These are phyloP conservation scores for Drosophila auraria DNA, from an alignment of 1,140 invertebrate species.

Conservation along the genomic window DNA sequence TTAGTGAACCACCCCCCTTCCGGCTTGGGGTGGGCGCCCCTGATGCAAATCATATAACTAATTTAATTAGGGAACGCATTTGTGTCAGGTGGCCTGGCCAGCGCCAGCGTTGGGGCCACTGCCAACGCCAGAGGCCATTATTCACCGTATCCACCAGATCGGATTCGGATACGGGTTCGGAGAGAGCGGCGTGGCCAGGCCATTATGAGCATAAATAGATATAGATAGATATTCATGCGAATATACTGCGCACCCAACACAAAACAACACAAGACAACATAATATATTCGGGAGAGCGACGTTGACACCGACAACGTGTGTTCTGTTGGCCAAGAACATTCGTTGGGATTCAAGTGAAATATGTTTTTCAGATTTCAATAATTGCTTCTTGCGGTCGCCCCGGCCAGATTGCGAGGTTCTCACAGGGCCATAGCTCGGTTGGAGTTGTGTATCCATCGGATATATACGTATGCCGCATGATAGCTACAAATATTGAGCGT, in stretches of 20 bases:
- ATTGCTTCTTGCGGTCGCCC: constrained; percentile 40
- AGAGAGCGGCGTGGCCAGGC: constrained; percentile 10
- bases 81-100: constrained; percentile 42
- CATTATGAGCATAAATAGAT: constrained; percentile 37
- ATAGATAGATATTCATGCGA: constrained; percentile 1
- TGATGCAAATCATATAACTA: constrained; percentile 45
- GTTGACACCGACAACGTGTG: constrained; percentile 22
- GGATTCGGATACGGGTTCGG: constrained; percentile 4
- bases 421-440: background rate
- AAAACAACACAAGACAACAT: background rate
- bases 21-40: background rate
- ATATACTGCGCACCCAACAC: background rate
- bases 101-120: constrained; percentile 7
- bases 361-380: constrained; percentile 62
- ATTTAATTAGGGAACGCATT: constrained; percentile 54
- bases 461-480: background rate
- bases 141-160: constrained; percentile 37
- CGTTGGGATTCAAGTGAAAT: constrained; percentile 25
- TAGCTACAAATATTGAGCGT: background rate
- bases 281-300: constrained; percentile 1
- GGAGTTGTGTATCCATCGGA: constrained; percentile 7
- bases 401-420: constrained; percentile 10
- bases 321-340: constrained; percentile 33
- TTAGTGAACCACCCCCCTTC: background rate
- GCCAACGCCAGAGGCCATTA: constrained; percentile 36